Evolutionary conservation across 2,888 invertebrate species (phyloP).

Genomic region (Nomada fucata): DNA sequence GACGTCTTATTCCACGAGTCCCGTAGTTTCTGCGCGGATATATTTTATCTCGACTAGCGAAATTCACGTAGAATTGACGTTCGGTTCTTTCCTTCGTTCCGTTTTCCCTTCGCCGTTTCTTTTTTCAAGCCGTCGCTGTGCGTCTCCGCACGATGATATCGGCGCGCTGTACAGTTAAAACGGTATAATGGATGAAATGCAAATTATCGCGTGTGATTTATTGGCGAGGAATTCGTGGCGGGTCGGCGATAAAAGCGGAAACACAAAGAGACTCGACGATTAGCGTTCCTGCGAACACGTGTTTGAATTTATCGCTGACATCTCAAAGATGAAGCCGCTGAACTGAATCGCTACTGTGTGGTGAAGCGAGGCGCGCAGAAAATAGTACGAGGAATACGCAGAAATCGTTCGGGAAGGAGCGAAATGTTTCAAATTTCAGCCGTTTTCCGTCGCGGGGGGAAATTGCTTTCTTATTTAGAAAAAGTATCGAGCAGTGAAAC

Average conservation of each 20-base stretch:
- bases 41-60: slow-evolving; percentile 14
- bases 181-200: slow-evolving; percentile 37
- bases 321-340: neutral
- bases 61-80: slow-evolving; percentile 37
- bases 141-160: slow-evolving; percentile 34
- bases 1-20: slow-evolving; percentile 39
- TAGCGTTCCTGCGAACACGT: slow-evolving; percentile 5
- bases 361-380: neutral
- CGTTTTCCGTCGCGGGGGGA: no score
- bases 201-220: slow-evolving; percentile 47
- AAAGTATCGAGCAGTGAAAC: no score
- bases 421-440: no score
- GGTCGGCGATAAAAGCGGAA: slow-evolving; percentile 21
- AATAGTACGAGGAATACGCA: neutral
- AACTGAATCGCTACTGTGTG: neutral
- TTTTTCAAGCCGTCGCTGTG: slow-evolving; percentile 11
- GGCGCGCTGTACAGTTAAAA: slow-evolving; percentile 47
- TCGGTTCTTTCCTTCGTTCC: neutral
- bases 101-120: no score
- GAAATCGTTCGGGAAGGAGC: no score
- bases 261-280: slow-evolving; percentile 15
- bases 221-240: slow-evolving; percentile 29
- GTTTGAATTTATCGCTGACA: slow-evolving; percentile 1
- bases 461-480: no score
- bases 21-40: neutral